Conservation (phyloP, 2,797 vertebrate genomes). For the Chromobotia macracanthus region DNA sequence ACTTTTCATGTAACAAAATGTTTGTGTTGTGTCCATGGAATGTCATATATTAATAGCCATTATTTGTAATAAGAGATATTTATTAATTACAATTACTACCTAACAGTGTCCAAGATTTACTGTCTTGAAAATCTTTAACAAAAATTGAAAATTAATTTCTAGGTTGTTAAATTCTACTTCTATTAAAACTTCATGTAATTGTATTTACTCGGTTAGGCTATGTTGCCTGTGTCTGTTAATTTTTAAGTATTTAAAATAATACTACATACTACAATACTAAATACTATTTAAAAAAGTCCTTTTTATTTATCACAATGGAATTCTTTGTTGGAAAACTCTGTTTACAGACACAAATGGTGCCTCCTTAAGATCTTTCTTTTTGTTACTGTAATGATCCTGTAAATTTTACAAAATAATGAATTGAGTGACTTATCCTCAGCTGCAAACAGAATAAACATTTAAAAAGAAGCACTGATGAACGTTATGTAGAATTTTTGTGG, state of each 20-base stretch:
- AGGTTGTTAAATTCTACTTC: constrained; percentile 7
- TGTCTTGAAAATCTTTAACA: background rate
- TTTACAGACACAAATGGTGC: constrained; percentile 42
- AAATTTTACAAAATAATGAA: background rate
- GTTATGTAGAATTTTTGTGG: background rate
- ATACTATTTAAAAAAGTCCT: too few relatives aligned
- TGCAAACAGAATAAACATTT: constrained; percentile 27
- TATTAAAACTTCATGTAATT: constrained; percentile 2
- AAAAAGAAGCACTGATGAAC: constrained; percentile 25
- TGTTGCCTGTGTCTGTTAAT: constrained; percentile 6
- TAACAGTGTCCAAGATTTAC: constrained; percentile 15
- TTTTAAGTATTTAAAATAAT: constrained; percentile 24
- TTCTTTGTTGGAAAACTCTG: constrained; percentile 52
- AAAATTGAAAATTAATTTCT: background rate
- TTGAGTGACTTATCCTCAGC: background rate
- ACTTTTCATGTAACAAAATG: constrained; percentile 2
- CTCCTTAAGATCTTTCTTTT: constrained; percentile 41
- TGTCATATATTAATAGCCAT: background rate
- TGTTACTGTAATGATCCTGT: constrained; percentile 43
- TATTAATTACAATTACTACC: constrained; percentile 3
- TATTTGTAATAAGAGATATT: constrained; percentile 8
- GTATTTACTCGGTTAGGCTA: background rate
- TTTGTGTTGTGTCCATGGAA: background rate
- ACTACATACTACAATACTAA: too few relatives aligned
- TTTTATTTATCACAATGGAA: constrained; percentile 36